Percentiles rank a stretch among this genome's conserved stretches.
phyloP scores from a whole-genome alignment of 2,113 vertebrate genomes.

The Thalassoma bifasciatum region DNA sequence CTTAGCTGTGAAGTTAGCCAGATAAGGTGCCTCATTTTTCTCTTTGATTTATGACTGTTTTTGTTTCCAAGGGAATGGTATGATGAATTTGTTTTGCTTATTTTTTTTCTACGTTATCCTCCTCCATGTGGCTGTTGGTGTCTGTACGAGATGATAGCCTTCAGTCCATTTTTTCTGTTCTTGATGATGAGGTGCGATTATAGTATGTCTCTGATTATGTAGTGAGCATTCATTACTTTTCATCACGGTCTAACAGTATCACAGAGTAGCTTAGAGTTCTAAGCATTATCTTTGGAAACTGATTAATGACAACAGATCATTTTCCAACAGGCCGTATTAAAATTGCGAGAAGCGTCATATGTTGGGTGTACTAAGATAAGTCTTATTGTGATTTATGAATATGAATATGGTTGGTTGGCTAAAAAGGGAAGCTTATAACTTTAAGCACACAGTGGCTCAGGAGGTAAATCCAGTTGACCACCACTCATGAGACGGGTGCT shows the following conservation, averaged over 20 bases:
- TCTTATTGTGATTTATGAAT: no score
- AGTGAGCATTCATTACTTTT: slow-evolving; percentile 37
- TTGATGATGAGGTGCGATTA: slow-evolving; percentile 25
- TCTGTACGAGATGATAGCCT: slow-evolving; percentile 45
- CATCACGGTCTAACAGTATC: slow-evolving; percentile 16
- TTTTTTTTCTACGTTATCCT: slow-evolving; percentile 61
- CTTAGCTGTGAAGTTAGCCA: slow-evolving; percentile 82
- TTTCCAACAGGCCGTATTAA: not conserved
- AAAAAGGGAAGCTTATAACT: no score
- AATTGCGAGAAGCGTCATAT: no score
- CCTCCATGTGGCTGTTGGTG: slow-evolving; percentile 26
- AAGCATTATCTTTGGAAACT: not conserved
- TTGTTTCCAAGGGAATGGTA: slow-evolving; percentile 73
- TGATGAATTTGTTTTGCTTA: slow-evolving; percentile 78
- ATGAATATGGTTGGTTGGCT: no score
- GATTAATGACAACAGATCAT: not conserved
- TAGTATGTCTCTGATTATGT: not conserved
- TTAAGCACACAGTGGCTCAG: not conserved
- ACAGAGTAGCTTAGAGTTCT: not conserved
- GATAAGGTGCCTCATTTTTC: slow-evolving; percentile 82
- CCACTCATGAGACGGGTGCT: no score
- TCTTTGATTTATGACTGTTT: slow-evolving; percentile 83
- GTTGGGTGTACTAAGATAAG: no score
- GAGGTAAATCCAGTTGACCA: no score
- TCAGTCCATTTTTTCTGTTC: slow-evolving; percentile 28